These are phyloP conservation scores for Drosophila melanica DNA, from an alignment of 1,140 invertebrate species.

Conservation along the genomic window DNA sequence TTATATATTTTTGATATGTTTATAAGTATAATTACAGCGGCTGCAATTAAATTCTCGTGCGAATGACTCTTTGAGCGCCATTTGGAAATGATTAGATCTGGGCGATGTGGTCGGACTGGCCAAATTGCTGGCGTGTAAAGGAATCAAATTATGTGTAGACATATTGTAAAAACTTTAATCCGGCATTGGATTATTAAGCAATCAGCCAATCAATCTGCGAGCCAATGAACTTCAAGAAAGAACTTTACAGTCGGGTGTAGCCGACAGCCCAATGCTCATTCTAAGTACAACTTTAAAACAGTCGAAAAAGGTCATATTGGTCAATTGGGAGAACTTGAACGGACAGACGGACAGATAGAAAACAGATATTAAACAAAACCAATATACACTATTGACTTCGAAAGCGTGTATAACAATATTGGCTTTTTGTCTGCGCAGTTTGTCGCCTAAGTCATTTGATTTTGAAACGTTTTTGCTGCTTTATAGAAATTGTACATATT, in stretches of 20 bases:
- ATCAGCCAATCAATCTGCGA: constrained; percentile 75
- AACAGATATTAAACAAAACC: too few relatives aligned
- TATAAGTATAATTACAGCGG: constrained; percentile 39
- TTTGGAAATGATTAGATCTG: constrained; percentile 51
- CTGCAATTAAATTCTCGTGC: constrained; percentile 43
- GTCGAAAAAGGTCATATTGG: too few relatives aligned
- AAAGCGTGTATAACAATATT: too few relatives aligned
- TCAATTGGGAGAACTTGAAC: too few relatives aligned
- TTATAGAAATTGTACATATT: constrained; percentile 28
- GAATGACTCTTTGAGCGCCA: constrained; percentile 47
- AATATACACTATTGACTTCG: too few relatives aligned
- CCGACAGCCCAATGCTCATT: too few relatives aligned
- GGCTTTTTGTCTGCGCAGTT: constrained; percentile 15
- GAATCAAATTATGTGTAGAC: constrained; percentile 34
- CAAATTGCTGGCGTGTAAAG: constrained; percentile 43
- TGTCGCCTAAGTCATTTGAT: constrained; percentile 43
- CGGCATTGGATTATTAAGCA: constrained; percentile 72
- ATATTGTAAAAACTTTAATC: constrained; percentile 48
- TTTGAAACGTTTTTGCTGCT: constrained; percentile 34
- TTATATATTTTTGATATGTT: constrained; percentile 12
- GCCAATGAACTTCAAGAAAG: constrained; percentile 68
- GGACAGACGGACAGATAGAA: too few relatives aligned
- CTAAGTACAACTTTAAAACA: too few relatives aligned
- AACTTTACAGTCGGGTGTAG: not conserved
- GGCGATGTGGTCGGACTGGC: not conserved